Conservation (phyloP, 2,113 vertebrate species). For the Neolamprologus devosi region DNA sequence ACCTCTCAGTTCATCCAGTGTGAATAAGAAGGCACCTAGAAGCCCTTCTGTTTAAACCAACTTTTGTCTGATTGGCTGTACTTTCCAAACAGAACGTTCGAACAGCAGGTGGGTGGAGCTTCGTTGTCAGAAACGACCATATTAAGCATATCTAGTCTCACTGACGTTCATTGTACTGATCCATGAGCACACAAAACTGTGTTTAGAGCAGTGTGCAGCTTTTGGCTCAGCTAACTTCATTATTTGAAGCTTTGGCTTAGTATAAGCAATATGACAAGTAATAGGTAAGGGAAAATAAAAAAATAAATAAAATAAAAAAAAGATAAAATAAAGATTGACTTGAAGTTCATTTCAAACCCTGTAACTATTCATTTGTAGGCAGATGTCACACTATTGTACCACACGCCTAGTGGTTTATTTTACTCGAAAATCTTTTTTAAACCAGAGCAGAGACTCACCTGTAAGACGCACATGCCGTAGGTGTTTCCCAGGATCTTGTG, state of each 20-base stretch:
- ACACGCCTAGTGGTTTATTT: neutral
- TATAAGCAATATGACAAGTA: neutral
- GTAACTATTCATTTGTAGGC: neutral
- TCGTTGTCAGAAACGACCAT: neutral
- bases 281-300: neutral
- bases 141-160: neutral
- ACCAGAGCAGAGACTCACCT: slow-evolving; percentile 67
- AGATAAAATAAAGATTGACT: neutral
- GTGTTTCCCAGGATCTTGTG: slow-evolving; percentile 98
- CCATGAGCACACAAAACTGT: neutral
- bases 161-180: neutral
- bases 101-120: neutral
- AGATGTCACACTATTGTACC: neutral
- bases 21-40: neutral
- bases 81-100: neutral
- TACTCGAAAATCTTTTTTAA: neutral
- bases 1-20: neutral
- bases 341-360: neutral
- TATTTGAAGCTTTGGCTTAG: neutral
- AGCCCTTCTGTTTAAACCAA: neutral
- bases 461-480: slow-evolving; percentile 92
- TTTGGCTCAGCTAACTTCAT: neutral
- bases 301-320: no score
- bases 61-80: neutral
- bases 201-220: neutral